Evolutionary conservation across 2,113 vertebrate genomes (phyloP), one percentile per base, ranked within the genome.

Genomic region (Ranitomeya variabilis): DNA sequence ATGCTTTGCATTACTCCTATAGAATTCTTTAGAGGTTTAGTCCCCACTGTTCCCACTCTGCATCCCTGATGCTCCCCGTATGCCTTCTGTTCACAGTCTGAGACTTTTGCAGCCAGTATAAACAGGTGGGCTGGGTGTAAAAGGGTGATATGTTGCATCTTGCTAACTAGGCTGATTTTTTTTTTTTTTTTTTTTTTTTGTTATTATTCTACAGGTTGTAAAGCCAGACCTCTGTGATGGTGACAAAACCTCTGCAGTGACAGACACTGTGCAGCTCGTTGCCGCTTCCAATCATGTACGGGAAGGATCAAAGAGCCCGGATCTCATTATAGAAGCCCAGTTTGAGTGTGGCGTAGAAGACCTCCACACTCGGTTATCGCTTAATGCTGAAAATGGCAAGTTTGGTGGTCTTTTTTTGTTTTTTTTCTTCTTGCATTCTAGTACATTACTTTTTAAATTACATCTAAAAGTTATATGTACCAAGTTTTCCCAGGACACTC

Each of bases 271-370:
- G 0, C 92, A 89, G 91, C 92, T 86, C 74, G 79, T 69, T 4
- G 6, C 90, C 74, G 87, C 73, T 3, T 90, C 7, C 16, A 92
- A 90, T 86, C 31, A 83, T 8, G 83, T 26, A 0, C 92, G 92
- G 90, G 89, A 60, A 26, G 62, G 54, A 51, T 89, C 54, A 77
- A 18, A 71, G 57, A 93, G 92, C 88, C 94, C 95, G 0, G 95
- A 95, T 90, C 94, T 96, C 62, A 92, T 93, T 84, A 92, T 94
- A 89, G 96, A 96, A 90, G 96, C 96, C 80, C 96, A 95, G 71
- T 94, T 94, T 90, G 95, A 91, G 87, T 92, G 93, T 0, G 93
- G 95, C 67, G 87, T 90, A 7, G 94, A 95, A 51, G 92, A 91
- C 45, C 92, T 91, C 77, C 91, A 90, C 59, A 87, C 62, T 81